Evolutionary conservation across 2,113 vertebrate species (phyloP).

Genomic region (Menidia beryllina): DNA sequence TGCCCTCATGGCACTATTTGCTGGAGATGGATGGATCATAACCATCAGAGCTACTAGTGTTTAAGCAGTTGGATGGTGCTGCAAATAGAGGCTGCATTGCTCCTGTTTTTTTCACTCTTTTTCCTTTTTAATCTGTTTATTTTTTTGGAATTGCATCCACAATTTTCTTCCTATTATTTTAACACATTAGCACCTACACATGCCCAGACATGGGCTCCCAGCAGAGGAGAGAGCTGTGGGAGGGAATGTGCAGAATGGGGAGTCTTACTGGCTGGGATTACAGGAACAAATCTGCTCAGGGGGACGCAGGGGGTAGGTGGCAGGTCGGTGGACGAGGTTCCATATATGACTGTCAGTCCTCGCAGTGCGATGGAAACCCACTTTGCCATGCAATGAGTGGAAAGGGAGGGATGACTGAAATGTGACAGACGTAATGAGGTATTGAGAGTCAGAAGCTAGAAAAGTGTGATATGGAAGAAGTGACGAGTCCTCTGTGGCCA

Average conservation of each 20-base stretch:
- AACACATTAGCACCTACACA: conserved; percentile 26
- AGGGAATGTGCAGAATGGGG: background rate
- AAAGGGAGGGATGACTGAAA: conserved; percentile 18
- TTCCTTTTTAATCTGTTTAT: background rate
- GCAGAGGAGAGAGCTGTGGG: background rate
- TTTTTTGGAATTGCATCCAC: background rate
- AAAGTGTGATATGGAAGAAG: conserved; percentile 34
- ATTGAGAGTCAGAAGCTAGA: conserved; percentile 16
- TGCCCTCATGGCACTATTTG: conserved; percentile 23
- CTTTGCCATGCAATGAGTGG: background rate
- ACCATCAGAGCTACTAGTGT: conserved; percentile 1
- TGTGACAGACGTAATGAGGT: conserved; percentile 35
- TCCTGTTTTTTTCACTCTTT: conserved; percentile 7
- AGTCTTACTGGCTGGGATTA: background rate
- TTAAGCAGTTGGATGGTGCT: conserved; percentile 17
- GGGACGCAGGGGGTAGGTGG: background rate
- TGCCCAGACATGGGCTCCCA: conserved; percentile 6
- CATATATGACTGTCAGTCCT: conserved; percentile 17
- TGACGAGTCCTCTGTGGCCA: conserved; percentile 13
- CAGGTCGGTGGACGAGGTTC: conserved; percentile 25
- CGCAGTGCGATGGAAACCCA: background rate
- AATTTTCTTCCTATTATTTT: conserved; percentile 23
- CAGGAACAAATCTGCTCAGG: background rate
- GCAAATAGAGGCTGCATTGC: background rate
- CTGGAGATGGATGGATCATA: conserved; percentile 20